Base-by-base conservation (phyloP, 2,113 vertebrate species). In the Nerophis lumbriciformis region DNA sequence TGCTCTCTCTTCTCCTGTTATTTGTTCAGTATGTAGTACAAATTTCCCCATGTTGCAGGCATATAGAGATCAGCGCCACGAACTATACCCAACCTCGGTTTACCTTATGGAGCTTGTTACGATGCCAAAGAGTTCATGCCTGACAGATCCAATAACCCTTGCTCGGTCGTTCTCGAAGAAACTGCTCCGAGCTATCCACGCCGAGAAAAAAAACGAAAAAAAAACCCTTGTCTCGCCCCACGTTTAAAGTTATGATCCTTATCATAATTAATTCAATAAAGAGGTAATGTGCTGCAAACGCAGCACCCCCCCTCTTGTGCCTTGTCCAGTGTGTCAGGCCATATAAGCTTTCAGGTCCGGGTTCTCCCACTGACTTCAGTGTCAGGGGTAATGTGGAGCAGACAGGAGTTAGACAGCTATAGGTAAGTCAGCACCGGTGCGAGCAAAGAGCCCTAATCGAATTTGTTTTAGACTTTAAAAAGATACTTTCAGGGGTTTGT, bases 191-290 rank as follows among this genome's bases (percentile, higher is more conserved):
- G 95, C 94, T 89, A 95, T 94, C 73, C 83, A 83, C 83, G 91
- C 89, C 80, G 90, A 92, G 93, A 93, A 83, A 79, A 48, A 59
- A 57, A 28, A 28, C 4, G 4, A 48, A 59, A 59, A 49, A 49
- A 50, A 19, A 61, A 61, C 93, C 93, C 92, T 89, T 87, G 83
- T 93, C 93, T 97, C 94, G 96, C 94, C 93, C 94, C 88, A 90
- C 91, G 93, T 97, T 98, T 97, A 96, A 97, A 97, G 94, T 94
- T 94, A 93, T 93, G 96, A 98, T 98, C 93, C 93, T 98, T 98
- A 98, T 98, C 95, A 85, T 95, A 97, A 98, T 98, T 97, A 97
- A 98, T 98, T 97, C 95, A 98, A 98, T 98, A 97, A 98, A 96
- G 93, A 88, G 90, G 91, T 94, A 97, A 97, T 95, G 94, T 94